phyloP scores from a whole-genome alignment of 1,140 invertebrate species.

The Tribolium castaneum region DNA sequence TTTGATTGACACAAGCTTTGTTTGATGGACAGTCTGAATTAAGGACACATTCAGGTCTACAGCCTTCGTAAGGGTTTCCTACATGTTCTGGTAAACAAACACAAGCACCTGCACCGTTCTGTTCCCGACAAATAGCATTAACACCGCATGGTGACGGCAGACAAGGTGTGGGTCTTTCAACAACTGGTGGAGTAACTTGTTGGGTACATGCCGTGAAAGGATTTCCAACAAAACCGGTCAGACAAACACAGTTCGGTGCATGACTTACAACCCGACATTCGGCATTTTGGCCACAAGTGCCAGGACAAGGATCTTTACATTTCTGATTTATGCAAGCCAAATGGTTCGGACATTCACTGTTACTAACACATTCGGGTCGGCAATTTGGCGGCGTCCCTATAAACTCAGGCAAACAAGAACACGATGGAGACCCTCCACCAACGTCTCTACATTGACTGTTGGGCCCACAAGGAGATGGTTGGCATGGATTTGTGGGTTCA shows the following conservation, averaged over 20 bases:
- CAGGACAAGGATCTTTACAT: constrained; percentile 75
- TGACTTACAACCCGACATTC: constrained; percentile 75
- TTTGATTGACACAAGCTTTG: constrained; percentile 71
- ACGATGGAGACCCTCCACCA: constrained; percentile 68
- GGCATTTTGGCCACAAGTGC: constrained; percentile 75
- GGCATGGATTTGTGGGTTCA: constrained; percentile 66
- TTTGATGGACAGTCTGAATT: constrained; percentile 75
- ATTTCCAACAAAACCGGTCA: constrained; percentile 71
- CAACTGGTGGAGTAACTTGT: constrained; percentile 34
- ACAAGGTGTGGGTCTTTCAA: constrained; percentile 66
- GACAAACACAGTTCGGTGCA: constrained; percentile 72
- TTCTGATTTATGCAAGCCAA: constrained; percentile 73
- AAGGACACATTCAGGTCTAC: constrained; percentile 74
- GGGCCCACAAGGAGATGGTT: constrained; percentile 70
- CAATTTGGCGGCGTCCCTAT: constrained; percentile 80
- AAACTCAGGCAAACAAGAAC: constrained; percentile 77
- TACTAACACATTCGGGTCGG: constrained; percentile 79
- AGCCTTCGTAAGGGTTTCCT: constrained; percentile 81
- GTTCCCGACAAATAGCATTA: constrained; percentile 75
- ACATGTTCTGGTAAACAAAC: constrained; percentile 74
- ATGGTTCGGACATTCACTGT: constrained; percentile 73
- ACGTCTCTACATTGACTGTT: constrained; percentile 67
- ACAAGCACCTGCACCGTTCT: constrained; percentile 73
- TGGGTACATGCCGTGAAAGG: constrained; percentile 69
- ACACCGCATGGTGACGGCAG: constrained; percentile 75